These are phyloP conservation scores for Ictidomys tridecemlineatus DNA, from an alignment of 2,113 vertebrate species.

Conservation along the genomic window DNA sequence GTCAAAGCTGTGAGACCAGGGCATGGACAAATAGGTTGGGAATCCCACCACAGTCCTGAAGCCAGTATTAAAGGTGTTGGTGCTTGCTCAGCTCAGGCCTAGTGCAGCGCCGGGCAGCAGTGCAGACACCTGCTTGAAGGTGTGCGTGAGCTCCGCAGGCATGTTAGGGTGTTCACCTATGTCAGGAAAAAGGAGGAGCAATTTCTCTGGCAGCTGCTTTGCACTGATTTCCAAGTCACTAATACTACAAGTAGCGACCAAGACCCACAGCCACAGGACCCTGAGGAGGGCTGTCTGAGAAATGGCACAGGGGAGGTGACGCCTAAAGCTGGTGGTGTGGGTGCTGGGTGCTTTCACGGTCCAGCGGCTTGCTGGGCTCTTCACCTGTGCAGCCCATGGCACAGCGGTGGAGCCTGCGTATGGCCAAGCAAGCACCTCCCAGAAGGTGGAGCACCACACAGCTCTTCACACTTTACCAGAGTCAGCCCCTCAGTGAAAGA, in stretches of 20 bases:
- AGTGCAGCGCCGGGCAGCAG: no score
- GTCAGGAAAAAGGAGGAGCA: no score
- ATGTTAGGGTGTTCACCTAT: fast-evolving
- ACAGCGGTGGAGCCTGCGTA: no score
- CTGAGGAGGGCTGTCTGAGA: fast-evolving
- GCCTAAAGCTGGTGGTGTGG: fast-evolving
- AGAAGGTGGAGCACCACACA: not conserved
- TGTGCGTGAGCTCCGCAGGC: fast-evolving
- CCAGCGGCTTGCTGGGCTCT: fast-evolving
- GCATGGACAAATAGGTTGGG: fast-evolving
- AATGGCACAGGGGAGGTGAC: no score
- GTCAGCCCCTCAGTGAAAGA: not conserved
- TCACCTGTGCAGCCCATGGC: not conserved
- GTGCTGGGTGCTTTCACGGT: not conserved
- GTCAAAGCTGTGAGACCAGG: not conserved
- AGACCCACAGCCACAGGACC: fast-evolving
- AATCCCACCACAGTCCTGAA: not conserved
- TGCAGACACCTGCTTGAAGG: no score
- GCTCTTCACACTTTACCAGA: not conserved
- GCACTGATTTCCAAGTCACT: not conserved
- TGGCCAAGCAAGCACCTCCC: no score
- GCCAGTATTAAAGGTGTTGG: fast-evolving
- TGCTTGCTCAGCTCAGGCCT: not conserved
- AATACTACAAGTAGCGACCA: not conserved
- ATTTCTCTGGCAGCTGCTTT: not conserved